A percentile compares a stretch with the other conserved stretches of the same genome.
These are phyloP conservation scores for Pocillopora damicornis DNA, from an alignment of 64 coral and sea anemone species.

Conservation along the genomic window DNA sequence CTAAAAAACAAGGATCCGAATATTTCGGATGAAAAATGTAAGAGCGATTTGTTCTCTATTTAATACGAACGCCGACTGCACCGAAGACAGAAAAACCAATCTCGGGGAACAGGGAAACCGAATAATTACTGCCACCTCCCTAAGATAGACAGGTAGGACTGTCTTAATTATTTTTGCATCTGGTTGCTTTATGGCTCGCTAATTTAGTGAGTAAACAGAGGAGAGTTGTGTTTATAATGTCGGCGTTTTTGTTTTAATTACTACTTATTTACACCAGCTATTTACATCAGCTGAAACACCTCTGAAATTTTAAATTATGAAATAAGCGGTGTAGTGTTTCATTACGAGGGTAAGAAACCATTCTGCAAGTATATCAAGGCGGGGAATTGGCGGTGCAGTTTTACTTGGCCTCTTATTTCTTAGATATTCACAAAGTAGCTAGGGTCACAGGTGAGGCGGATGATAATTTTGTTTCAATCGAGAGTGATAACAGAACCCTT, in stretches of 20 bases:
- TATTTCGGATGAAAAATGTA: too few relatives aligned
- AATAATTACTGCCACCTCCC: too few relatives aligned
- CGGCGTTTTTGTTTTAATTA: neutral
- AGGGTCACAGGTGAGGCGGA: neutral
- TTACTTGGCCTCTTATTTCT: neutral
- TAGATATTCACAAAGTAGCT: neutral
- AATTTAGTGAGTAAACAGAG: neutral
- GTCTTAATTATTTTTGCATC: constrained; percentile 1
- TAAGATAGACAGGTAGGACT: neutral
- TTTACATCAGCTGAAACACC: neutral
- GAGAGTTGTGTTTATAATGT: neutral
- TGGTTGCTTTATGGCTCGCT: neutral
- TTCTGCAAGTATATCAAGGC: neutral
- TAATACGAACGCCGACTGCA: too few relatives aligned
- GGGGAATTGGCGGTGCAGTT: neutral
- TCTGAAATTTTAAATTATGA: neutral
- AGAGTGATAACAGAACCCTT: too few relatives aligned
- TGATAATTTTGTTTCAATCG: neutral
- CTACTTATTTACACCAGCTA: neutral
- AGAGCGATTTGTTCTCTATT: too few relatives aligned
- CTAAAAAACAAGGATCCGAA: too few relatives aligned
- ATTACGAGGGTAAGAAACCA: neutral
- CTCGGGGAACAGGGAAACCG: too few relatives aligned
- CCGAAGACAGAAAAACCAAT: too few relatives aligned
- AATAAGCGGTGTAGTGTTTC: neutral